A percentile compares a stretch with the other conserved stretches of the same genome.
Evolutionary conservation across 2,113 vertebrate species (phyloP).

Genomic region (Hippocampus zosterae): DNA sequence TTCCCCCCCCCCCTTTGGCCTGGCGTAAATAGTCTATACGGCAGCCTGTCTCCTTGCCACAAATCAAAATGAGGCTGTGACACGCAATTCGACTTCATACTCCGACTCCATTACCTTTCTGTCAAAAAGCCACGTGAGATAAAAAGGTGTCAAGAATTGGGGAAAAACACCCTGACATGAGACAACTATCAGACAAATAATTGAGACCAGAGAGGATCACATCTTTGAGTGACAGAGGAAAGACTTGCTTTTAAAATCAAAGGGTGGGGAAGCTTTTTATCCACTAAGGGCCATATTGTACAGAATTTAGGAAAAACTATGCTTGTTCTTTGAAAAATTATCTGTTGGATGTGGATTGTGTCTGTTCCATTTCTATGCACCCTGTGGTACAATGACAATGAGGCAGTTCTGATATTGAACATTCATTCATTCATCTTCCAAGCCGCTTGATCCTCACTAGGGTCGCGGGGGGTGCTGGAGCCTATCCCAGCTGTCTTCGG

Average conservation of each 20-base stretch:
- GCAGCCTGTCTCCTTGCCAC: not conserved
- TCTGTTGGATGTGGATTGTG: too few species aligned
- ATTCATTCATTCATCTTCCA: too few species aligned
- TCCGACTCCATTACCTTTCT: slow-evolving; percentile 50
- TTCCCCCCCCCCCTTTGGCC: not conserved
- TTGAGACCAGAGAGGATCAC: slow-evolving; percentile 45
- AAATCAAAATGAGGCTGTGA: slow-evolving; percentile 36
- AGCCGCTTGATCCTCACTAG: too few species aligned
- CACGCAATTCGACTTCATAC: slow-evolving; percentile 37
- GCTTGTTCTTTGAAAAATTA: too few species aligned
- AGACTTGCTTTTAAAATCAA: slow-evolving; percentile 22
- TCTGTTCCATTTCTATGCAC: too few species aligned
- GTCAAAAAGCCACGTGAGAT: slow-evolving; percentile 42
- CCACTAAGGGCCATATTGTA: not conserved
- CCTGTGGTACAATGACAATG: too few species aligned
- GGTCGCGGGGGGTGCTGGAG: too few species aligned
- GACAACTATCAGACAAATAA: slow-evolving; percentile 48
- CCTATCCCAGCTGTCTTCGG: too few species aligned
- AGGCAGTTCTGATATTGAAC: too few species aligned
- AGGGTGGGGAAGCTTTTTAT: not conserved
- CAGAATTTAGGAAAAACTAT: too few species aligned
- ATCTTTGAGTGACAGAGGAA: slow-evolving; percentile 37
- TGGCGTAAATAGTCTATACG: not conserved
- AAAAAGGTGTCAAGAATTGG: slow-evolving; percentile 33
- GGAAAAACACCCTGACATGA: slow-evolving; percentile 23